Percentiles rank a stretch among this genome's conserved stretches.
phyloP scores from a whole-genome alignment of 2,888 invertebrate genomes.

The Gastrophysa polygoni region DNA sequence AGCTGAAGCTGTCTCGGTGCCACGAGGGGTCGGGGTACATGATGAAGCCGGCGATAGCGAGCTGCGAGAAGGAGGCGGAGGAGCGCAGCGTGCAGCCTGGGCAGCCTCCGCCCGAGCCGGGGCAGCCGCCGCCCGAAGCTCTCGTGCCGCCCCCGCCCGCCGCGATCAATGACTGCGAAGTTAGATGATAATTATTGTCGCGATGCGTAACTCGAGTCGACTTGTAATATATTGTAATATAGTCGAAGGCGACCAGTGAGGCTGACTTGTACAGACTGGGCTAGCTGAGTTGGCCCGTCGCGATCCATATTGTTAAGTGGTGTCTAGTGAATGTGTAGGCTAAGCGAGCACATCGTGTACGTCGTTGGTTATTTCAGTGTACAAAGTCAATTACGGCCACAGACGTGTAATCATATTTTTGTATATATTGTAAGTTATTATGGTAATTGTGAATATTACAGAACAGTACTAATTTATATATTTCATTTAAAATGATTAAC shows the following conservation, averaged over 20 bases:
- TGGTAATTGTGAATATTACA: slow-evolving; percentile 59
- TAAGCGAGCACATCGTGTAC: slow-evolving; percentile 39
- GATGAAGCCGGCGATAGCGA: slow-evolving; percentile 59
- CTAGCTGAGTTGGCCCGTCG: slow-evolving; percentile 52
- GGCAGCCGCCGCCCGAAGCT: slow-evolving; percentile 32
- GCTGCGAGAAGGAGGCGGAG: slow-evolving; percentile 47
- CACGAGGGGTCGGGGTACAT: slow-evolving; percentile 76
- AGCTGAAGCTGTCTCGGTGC: slow-evolving; percentile 82
- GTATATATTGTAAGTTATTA: slow-evolving; percentile 62
- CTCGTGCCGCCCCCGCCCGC: slow-evolving; percentile 60
- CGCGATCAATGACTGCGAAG: slow-evolving; percentile 82
- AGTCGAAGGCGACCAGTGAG: slow-evolving; percentile 48
- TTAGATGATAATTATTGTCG: slow-evolving; percentile 76
- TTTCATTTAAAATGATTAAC: slow-evolving; percentile 60
- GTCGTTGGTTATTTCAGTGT: slow-evolving; percentile 56
- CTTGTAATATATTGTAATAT: slow-evolving; percentile 48
- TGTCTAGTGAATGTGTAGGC: slow-evolving; percentile 51
- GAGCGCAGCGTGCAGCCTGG: slow-evolving; percentile 49
- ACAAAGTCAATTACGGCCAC: slow-evolving; percentile 64
- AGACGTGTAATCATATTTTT: slow-evolving; percentile 62
- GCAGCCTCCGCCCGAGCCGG: slow-evolving; percentile 42
- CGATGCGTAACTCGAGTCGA: slow-evolving; percentile 46
- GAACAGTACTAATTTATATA: slow-evolving; percentile 59
- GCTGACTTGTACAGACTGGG: slow-evolving; percentile 51
- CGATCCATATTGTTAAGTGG: slow-evolving; percentile 53